phyloP scores from a whole-genome alignment of 2,888 invertebrate genomes.

The Athrips mouffetella region DNA sequence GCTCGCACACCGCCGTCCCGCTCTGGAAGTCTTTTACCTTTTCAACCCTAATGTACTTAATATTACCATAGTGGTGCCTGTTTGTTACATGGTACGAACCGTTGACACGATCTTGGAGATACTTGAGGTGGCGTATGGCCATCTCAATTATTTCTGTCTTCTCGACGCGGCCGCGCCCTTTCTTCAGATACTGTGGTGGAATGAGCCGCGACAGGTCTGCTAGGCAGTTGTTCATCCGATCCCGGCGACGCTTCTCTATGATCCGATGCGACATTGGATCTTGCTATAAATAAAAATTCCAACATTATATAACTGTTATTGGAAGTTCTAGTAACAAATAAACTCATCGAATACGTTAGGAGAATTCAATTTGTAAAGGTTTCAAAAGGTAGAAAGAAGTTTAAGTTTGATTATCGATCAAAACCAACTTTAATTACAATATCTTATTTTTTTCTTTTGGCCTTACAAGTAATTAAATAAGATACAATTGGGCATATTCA shows the following conservation, averaged over 20 bases:
- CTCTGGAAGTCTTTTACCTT: slow-evolving; percentile 20
- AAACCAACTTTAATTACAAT: too few species aligned
- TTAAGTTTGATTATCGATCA: too few species aligned
- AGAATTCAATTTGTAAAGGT: too few species aligned
- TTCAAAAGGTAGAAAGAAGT: too few species aligned
- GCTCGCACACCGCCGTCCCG: slow-evolving; percentile 10
- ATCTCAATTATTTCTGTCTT: slow-evolving; percentile 99
- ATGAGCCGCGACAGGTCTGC: slow-evolving; percentile 95
- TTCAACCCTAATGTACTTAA: slow-evolving; percentile 16
- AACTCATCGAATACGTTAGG: too few species aligned
- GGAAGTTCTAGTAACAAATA: too few species aligned
- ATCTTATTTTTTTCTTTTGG: too few species aligned
- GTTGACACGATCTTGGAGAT: slow-evolving; percentile 84
- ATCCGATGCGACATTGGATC: slow-evolving; percentile 98
- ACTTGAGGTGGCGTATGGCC: slow-evolving; percentile 96
- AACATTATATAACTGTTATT: too few species aligned
- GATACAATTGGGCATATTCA: slow-evolving; percentile 68
- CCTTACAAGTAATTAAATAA: slow-evolving; percentile 29
- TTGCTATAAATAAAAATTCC: slow-evolving; percentile 78
- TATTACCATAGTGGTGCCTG: slow-evolving; percentile 28
- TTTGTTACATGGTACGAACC: slow-evolving; percentile 50
- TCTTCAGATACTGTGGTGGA: slow-evolving; percentile 94
- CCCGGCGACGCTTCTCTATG: slow-evolving; percentile 95
- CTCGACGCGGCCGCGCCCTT: slow-evolving; percentile 96
- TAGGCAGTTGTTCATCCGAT: slow-evolving; percentile 98